Evolutionary conservation across 2,797 vertebrate species (phyloP), one percentile per base, ranked within the genome.

Genomic region (Tachyglossus aculeatus): DNA sequence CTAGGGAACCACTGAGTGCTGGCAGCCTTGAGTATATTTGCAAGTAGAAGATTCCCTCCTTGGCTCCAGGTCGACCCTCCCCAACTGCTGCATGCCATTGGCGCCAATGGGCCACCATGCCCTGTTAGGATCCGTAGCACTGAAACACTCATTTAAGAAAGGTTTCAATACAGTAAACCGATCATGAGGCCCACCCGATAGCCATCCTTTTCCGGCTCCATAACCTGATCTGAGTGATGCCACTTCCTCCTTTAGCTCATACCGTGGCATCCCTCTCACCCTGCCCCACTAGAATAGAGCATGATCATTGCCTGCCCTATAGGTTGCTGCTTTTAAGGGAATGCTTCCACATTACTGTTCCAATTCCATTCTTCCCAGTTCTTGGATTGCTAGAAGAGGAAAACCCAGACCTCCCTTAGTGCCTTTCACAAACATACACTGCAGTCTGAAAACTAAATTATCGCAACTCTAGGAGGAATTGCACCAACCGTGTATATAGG

Each of bases 391-490:
- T 80, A 82, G 74, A 78, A 71, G 47, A 36, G 62, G 65, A 80
- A 87, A 72, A 71, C 51, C 52, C 64, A 80, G 39, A 56, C 67
- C 50, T 83, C 84, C 78, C 59, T 66, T 81, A 82, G 84, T 93
- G 90, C 89, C 90, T 93, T 93, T 86, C 72, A 78, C 56, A 80
- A 84, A 80, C 67, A 71, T 64, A 51, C 1, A 8, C 67, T 79
- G 33, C 76, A 81, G 78, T 82, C 69, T 68, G 64, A 62, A 7
- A 51, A 63, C 80, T 75, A 81, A 80, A 80, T 81, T 47, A 43
- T 80, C 71, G 59, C 60, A 53, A 41, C 61, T 63, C 27, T 18
- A 45, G 22, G 56, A 83, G 57, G n/a, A 68, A 56, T 67, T 72
- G 39, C 29, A 71, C 41, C 25, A 53, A 45, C 59, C 64, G 62